phyloP scores from a whole-genome alignment of 2,113 vertebrate species.

The Paracanthobrama guichenoti region DNA sequence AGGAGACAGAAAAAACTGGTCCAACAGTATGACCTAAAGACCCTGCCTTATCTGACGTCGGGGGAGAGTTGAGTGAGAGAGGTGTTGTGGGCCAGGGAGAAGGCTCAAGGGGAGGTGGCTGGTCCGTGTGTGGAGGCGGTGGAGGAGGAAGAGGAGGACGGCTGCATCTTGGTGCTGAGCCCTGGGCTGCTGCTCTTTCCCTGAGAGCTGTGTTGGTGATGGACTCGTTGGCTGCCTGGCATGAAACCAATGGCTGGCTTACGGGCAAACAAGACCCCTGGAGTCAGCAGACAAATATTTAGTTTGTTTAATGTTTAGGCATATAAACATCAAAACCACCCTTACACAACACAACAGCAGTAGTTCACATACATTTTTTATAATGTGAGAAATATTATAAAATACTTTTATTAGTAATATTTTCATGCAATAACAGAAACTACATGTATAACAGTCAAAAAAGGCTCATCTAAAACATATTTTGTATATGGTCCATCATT shows the following conservation, averaged over 20 bases:
- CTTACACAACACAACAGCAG: background rate
- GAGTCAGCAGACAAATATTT: background rate
- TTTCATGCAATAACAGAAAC: background rate
- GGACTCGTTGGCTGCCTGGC: conserved; percentile 58
- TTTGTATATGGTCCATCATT: background rate
- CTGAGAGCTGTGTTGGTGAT: conserved; percentile 69
- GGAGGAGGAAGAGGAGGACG: conserved; percentile 70
- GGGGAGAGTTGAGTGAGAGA: background rate
- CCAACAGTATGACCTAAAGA: conserved; percentile 42
- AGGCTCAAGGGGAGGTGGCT: conserved; percentile 69
- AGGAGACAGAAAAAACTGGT: conserved; percentile 34
- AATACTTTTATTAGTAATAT: background rate
- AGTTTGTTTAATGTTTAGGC: background rate
- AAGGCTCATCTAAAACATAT: background rate
- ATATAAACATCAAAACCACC: background rate
- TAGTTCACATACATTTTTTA: background rate
- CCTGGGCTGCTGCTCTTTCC: conserved; percentile 73
- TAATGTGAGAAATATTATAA: background rate
- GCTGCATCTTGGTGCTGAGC: conserved; percentile 66
- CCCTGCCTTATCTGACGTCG: conserved; percentile 40
- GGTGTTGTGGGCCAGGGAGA: background rate
- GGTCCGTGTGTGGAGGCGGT: conserved; percentile 73
- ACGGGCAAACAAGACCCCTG: conserved; percentile 87
- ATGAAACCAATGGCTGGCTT: conserved; percentile 74
- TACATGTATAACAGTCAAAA: background rate